phyloP scores from a whole-genome alignment of 2,888 invertebrate species.

The Rutpela maculata region DNA sequence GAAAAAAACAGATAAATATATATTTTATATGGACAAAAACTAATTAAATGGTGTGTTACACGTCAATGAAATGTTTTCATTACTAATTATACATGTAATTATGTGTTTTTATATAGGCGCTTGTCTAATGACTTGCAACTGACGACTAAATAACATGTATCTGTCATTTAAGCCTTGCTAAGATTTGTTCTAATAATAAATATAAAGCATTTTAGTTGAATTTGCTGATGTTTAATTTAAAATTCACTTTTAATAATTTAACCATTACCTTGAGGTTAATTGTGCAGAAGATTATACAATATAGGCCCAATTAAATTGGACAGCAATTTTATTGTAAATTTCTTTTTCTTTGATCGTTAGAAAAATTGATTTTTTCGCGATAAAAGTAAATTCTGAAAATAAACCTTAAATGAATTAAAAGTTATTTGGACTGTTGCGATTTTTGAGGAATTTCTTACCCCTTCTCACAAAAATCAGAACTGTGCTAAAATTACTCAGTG shows the following conservation, averaged over 20 bases:
- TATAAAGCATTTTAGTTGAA: neutral
- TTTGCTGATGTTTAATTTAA: too few species aligned
- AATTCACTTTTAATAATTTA: neutral
- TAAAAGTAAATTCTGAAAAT: too few species aligned
- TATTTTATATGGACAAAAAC: conserved; percentile 30
- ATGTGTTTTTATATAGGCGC: conserved; percentile 36
- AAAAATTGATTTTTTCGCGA: too few species aligned
- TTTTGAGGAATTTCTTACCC: too few species aligned
- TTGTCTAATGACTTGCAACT: conserved; percentile 44
- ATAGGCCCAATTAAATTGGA: too few species aligned
- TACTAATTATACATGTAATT: conserved; percentile 31
- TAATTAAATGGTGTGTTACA: conserved; percentile 28
- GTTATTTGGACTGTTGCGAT: too few species aligned
- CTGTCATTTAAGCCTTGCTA: conserved; percentile 27
- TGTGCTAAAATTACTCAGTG: too few species aligned
- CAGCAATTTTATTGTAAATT: too few species aligned
- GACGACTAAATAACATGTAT: conserved; percentile 39
- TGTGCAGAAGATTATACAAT: too few species aligned
- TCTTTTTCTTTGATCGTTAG: too few species aligned
- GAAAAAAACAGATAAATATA: neutral
- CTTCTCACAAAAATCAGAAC: too few species aligned
- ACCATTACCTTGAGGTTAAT: neutral
- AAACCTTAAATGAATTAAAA: too few species aligned
- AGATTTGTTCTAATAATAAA: neutral
- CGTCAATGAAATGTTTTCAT: conserved; percentile 36